Percentiles rank a stretch among this genome's conserved stretches.
These are phyloP conservation scores for Bombyx mori DNA, from an alignment of 1,140 invertebrate genomes.

Conservation along the genomic window ASM3026992v2 NC_085129.1:7463001-7463500, in stretches of 20 bases:
- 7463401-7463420: too few species aligned
- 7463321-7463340: slow-evolving; percentile 94
- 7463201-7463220: slow-evolving; percentile 94
- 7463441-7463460: too few species aligned
- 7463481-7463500: too few species aligned
- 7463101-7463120: too few species aligned
- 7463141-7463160: neutral
- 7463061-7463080: too few species aligned
- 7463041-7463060: too few species aligned
- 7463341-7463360: slow-evolving; percentile 70
- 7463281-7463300: slow-evolving; percentile 91
- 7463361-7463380: neutral
- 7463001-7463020: too few species aligned
- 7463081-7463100: too few species aligned
- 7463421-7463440: too few species aligned
- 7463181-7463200: slow-evolving; percentile 76
- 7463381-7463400: neutral
- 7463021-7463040: too few species aligned
- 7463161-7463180: slow-evolving; percentile 8
- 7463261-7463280: slow-evolving; percentile 91
- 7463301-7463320: slow-evolving; percentile 84
- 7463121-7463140: neutral
- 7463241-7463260: slow-evolving; percentile 96
- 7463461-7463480: too few species aligned
- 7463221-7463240: slow-evolving; percentile 99